These are phyloP conservation scores for Oscheius sp. DNA, from an alignment of 2,888 invertebrate species.

Conservation along the genomic window DNA sequence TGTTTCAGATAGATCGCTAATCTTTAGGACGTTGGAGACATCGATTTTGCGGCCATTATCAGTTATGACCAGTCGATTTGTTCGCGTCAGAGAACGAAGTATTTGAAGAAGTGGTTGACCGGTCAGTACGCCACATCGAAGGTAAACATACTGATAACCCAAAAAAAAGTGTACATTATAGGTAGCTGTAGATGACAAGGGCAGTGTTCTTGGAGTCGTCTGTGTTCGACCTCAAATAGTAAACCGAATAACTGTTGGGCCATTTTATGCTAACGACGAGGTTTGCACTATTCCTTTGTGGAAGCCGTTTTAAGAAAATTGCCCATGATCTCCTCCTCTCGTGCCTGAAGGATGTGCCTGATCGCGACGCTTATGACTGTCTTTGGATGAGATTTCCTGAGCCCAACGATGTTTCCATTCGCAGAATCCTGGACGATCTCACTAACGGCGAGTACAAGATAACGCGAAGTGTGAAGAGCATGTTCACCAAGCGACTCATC, in stretches of 20 bases:
- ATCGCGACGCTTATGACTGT: not conserved
- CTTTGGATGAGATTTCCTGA: conserved; percentile 26
- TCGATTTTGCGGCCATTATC: conserved; percentile 10
- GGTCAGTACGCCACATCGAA: conserved; percentile 13
- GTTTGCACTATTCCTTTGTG: not conserved
- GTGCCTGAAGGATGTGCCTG: conserved; percentile 4
- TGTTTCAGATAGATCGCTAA: not conserved
- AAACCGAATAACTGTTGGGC: conserved; percentile 25
- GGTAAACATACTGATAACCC: not conserved
- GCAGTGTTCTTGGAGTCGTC: conserved; percentile 17
- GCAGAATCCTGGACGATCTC: not conserved
- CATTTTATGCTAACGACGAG: conserved; percentile 23
- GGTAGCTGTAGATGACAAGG: conserved; percentile 20
- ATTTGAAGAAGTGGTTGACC: conserved; percentile 16
- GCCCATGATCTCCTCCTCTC: conserved; percentile 10
- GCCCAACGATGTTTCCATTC: conserved; percentile 14
- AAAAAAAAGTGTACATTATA: not conserved
- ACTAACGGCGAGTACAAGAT: conserved; percentile 14
- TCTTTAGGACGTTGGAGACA: not conserved
- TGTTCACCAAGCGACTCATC: conserved; percentile 28
- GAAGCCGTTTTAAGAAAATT: conserved; percentile 4
- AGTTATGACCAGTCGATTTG: conserved; percentile 24
- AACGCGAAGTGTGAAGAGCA: conserved; percentile 14
- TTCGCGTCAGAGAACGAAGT: conserved; percentile 15
- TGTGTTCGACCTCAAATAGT: conserved; percentile 24